phyloP scores from a whole-genome alignment of 2,113 vertebrate genomes.

The Tetraodon nigroviridis region DNA sequence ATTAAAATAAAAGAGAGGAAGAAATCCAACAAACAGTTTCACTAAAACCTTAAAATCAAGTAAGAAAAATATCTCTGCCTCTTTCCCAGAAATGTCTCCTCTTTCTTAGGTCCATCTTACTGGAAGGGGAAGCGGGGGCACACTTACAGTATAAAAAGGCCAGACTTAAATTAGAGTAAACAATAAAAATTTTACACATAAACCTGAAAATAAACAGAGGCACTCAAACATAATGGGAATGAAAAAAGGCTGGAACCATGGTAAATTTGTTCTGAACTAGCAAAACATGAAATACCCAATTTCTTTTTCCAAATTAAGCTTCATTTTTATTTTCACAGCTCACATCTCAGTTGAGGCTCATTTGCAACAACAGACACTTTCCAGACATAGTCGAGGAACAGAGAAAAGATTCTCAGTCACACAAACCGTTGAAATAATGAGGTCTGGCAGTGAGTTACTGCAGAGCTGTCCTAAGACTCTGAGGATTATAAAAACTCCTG shows the following conservation, averaged over 20 bases:
- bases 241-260: slow-evolving; percentile 31
- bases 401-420: slow-evolving; percentile 56
- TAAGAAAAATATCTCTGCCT: slow-evolving; percentile 4
- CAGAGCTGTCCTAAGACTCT: slow-evolving; percentile 23
- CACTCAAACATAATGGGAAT: slow-evolving; percentile 36
- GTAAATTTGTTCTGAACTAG: slow-evolving; percentile 1
- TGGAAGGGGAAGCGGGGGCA: slow-evolving; percentile 5
- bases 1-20: not conserved
- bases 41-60: slow-evolving; percentile 20
- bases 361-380: slow-evolving; percentile 33
- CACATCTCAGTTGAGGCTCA: slow-evolving; percentile 41
- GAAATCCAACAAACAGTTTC: slow-evolving; percentile 16
- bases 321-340: slow-evolving; percentile 14
- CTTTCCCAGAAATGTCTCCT: slow-evolving; percentile 31
- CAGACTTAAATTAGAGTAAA: slow-evolving; percentile 53
- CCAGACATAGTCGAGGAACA: slow-evolving; percentile 42
- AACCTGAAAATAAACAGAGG: slow-evolving; percentile 53
- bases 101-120: slow-evolving; percentile 36
- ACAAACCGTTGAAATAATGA: slow-evolving; percentile 51
- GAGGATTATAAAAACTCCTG: no score
- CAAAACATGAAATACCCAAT: not conserved
- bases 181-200: slow-evolving; percentile 55
- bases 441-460: slow-evolving; percentile 39
- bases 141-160: slow-evolving; percentile 23
- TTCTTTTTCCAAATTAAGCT: slow-evolving; percentile 12